Base-by-base conservation (phyloP, 2,888 invertebrate species). In the Eumerus sabulonum region DNA sequence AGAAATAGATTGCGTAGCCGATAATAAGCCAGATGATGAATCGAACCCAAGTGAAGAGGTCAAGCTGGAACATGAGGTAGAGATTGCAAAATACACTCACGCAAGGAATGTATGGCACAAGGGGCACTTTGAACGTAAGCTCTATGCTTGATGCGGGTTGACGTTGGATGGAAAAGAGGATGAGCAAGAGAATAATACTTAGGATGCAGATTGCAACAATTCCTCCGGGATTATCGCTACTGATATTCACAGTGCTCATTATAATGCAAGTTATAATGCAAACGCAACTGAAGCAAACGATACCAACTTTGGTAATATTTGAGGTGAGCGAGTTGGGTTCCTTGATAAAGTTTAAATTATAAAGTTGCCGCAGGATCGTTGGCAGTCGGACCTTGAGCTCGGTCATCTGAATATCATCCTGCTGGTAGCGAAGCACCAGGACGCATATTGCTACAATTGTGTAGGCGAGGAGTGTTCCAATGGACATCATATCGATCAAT, bases 401-500 rank as follows among this genome's bases (percentile, higher is more conserved):
- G 38, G 85, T 83, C 84, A 87, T 72, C 87, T 85, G 83, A 19
- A 86, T 81, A 1, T 87, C 86, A 12, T 86, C 85, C 59, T 88
- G 86, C 76, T 88, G 87, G 51, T 91, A 97, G 91, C 98, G 93
- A 36, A 98, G 90, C 60, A 98, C 92, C 9, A 98, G 91, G 1
- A 98, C 96, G 84, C 96, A 95, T 68, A 96, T 93, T 0, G 97
- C 96, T 0, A 98, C 98, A 82, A 98, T 96, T 1, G 96, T 95
- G 87, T 98, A 98, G 0, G 97, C 97, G 60, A 96, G 90, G 1
- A 97, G 90, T 0, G 96, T 96, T 11, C 96, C 96, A 84, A 98
- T 98, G 9, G 97, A 97, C 96, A 98, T 97, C 94, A 98, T 98
- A 85, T 98, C 96, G 76, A 98, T 97, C 68, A 98, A 90, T 86